These are phyloP conservation scores for Sinelater perroti DNA, from an alignment of 2,888 invertebrate species.

Conservation along the genomic window DNA sequence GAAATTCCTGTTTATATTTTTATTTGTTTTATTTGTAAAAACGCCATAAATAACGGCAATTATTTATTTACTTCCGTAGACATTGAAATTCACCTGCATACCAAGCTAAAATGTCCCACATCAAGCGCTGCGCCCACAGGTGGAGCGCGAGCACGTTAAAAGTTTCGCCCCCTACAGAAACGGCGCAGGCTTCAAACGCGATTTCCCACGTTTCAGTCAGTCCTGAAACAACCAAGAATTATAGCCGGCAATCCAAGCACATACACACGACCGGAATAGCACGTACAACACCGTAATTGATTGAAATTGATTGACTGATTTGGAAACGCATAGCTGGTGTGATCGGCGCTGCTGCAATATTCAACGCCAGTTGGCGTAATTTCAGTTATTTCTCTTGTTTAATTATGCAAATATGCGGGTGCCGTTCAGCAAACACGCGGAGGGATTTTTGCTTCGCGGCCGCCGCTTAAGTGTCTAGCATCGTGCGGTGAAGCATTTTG, in stretches of 20 bases:
- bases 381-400: slow-evolving; percentile 8
- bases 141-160: too few species aligned
- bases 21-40: too few species aligned
- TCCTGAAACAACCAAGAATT: slow-evolving; percentile 7
- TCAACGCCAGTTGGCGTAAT: slow-evolving; percentile 4
- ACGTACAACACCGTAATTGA: slow-evolving; percentile 15
- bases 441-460: background rate
- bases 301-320: slow-evolving; percentile 20
- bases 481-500: too few species aligned
- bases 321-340: slow-evolving; percentile 10
- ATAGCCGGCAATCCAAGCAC: slow-evolving; percentile 7
- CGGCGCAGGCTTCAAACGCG: background rate
- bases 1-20: too few species aligned
- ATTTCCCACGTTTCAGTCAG: slow-evolving; percentile 4
- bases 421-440: slow-evolving; percentile 4
- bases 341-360: slow-evolving; percentile 13
- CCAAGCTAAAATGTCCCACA: too few species aligned
- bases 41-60: too few species aligned
- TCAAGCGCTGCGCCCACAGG: too few species aligned
- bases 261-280: slow-evolving; percentile 8
- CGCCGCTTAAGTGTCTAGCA: too few species aligned
- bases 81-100: too few species aligned
- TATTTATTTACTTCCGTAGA: too few species aligned
- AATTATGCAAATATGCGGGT: background rate
- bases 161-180: too few species aligned